Evolutionary conservation across 2,113 vertebrate species (phyloP), one percentile per base, ranked within the genome.

Genomic region (Crotalus horridus): DNA sequence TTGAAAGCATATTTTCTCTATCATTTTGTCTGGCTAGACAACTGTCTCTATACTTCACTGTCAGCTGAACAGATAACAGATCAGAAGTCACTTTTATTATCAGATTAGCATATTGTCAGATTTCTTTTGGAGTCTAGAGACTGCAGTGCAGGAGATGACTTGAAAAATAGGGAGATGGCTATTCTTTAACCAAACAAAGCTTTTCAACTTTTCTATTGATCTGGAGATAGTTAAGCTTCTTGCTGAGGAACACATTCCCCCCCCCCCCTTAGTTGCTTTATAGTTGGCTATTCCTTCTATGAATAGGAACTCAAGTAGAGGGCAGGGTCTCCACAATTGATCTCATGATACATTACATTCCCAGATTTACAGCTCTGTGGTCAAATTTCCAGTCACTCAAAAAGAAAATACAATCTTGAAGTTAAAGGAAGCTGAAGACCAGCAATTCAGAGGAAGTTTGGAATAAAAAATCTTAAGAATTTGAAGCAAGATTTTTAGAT

Each of bases 51-150:
- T 97, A 97, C 97, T 98, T 97, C 97, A 96, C 95, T 97, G 96
- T 97, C 97, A 98, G 97, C 96, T 97, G 97, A 95, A 94, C 96
- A 97, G 95, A 97, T 95, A 97, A 97, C 95, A 95, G 96, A 97
- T 96, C 96, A 97, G 97, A 97, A 98, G 97, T 96, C 96, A 96
- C 93, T 94, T 95, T 96, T 94, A 95, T 96, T 96, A 94, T 94
- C 95, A 97, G 95, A 97, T 98, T 97, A 98, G 96, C 96, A 96
- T 97, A 97, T 97, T 97, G 97, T 97, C 97, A 98, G 96, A 97
- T 97, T 97, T 96, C 96, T 97, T 96, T 98, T 97, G 97, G 55
- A 8, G 85, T 97, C 97, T 97, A 23, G 2, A 97, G 94, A 96
- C 95, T 96, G 96, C 95, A 95, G 94, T 96, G 94, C 96, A 97